Percentiles rank a stretch among this genome's conserved stretches.
Evolutionary conservation across 2,113 vertebrate species (phyloP).

Genomic region (Ondatra zibethicus): DNA sequence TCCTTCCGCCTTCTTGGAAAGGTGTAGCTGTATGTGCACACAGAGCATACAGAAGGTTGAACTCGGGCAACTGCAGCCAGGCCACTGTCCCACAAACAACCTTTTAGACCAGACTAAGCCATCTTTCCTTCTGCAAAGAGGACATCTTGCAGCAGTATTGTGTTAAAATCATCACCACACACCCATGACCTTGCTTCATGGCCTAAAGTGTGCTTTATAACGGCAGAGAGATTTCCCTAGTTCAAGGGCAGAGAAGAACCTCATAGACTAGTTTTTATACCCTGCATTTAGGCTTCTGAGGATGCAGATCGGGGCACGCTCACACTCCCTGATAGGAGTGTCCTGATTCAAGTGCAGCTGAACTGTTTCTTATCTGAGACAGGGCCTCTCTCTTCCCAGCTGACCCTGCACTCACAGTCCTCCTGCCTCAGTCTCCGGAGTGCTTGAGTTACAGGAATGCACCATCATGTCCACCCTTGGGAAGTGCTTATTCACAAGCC

Average conservation of each 20-base stretch:
- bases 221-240: not conserved
- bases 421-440: not conserved
- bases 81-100: not conserved
- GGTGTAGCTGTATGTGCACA: not conserved
- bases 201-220: not conserved
- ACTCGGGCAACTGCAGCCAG: not conserved
- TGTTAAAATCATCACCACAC: not conserved
- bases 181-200: not conserved
- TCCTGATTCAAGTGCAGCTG: not conserved
- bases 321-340: not conserved
- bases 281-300: not conserved
- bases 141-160: not conserved
- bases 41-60: not conserved
- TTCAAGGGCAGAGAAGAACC: not conserved
- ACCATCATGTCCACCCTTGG: not conserved
- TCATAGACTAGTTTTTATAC: not conserved
- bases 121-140: not conserved
- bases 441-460: not conserved
- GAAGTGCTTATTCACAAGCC: not conserved
- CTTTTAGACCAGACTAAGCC: not conserved
- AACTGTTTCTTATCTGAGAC: not conserved
- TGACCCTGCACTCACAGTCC: not conserved
- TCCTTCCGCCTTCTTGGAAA: not conserved
- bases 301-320: not conserved
- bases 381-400: not conserved